These are phyloP conservation scores for Chloroclysta siterata DNA, from an alignment of 2,888 invertebrate genomes.

Conservation along the genomic window DNA sequence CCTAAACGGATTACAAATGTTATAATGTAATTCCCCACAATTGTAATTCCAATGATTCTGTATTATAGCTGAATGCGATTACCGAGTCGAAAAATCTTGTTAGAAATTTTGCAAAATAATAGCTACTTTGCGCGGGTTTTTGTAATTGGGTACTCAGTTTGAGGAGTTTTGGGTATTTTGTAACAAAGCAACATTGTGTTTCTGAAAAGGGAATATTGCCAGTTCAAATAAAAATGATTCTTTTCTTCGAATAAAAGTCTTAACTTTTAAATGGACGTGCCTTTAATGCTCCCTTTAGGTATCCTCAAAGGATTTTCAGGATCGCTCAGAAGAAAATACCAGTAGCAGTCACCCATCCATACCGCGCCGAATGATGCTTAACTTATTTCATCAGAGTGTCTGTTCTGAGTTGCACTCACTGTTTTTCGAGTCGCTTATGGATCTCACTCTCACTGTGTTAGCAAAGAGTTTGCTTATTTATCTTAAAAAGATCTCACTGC, in stretches of 20 bases:
- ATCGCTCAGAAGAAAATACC: too few species aligned
- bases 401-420: too few species aligned
- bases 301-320: too few species aligned
- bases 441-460: too few species aligned
- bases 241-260: not conserved
- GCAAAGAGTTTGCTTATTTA: too few species aligned
- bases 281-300: too few species aligned
- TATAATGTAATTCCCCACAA: constrained; percentile 19
- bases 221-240: not conserved
- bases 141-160: constrained; percentile 17
- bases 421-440: too few species aligned
- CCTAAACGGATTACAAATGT: constrained; percentile 22
- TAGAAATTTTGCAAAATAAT: constrained; percentile 17
- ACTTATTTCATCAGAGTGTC: too few species aligned
- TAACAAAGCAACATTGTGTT: constrained; percentile 15
- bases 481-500: too few species aligned
- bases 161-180: not conserved
- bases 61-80: constrained; percentile 1
- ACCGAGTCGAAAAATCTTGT: constrained; percentile 15
- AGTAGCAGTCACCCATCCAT: too few species aligned
- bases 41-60: constrained; percentile 16
- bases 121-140: constrained; percentile 13
- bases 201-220: not conserved
- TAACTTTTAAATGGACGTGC: too few species aligned
- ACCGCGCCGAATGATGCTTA: too few species aligned